phyloP scores from a whole-genome alignment of 1,140 invertebrate genomes.

The Bicyclus anynana region DNA sequence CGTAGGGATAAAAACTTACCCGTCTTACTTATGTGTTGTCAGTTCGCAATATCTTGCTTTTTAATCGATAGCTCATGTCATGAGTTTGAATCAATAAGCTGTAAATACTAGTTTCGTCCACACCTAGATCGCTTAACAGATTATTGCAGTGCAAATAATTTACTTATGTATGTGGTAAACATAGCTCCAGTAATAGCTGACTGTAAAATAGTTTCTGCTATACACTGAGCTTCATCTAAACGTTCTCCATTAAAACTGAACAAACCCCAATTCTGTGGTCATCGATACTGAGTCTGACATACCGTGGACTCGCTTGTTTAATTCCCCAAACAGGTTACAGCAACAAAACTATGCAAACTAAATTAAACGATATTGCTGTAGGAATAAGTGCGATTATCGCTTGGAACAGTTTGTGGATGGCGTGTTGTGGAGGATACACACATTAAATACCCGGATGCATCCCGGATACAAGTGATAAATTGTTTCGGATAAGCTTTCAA shows the following conservation, averaged over 20 bases:
- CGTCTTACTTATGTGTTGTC: too few species aligned
- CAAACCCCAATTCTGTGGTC: conserved; percentile 1
- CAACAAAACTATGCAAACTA: background rate
- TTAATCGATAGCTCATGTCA: too few species aligned
- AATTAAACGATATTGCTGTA: background rate
- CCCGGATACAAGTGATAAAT: conserved; percentile 29
- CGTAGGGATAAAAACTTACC: too few species aligned
- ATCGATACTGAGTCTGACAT: conserved; percentile 22
- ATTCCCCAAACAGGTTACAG: conserved; percentile 5
- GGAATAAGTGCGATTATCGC: background rate
- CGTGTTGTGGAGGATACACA: background rate
- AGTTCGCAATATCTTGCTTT: too few species aligned
- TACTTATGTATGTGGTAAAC: too few species aligned
- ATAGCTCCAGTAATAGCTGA: too few species aligned
- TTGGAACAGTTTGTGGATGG: conserved; percentile 1
- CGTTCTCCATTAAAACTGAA: background rate
- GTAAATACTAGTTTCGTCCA: too few species aligned
- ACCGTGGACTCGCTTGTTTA: conserved; percentile 15
- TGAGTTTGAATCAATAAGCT: too few species aligned
- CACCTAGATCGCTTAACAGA: too few species aligned
- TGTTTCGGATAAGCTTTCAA: conserved; percentile 17
- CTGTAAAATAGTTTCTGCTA: too few species aligned
- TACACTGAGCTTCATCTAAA: background rate
- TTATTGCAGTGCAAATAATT: too few species aligned
- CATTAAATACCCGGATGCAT: conserved; percentile 15